Conservation (phyloP, 2,888 invertebrate genomes). For the Parnassius smintheus region DNA sequence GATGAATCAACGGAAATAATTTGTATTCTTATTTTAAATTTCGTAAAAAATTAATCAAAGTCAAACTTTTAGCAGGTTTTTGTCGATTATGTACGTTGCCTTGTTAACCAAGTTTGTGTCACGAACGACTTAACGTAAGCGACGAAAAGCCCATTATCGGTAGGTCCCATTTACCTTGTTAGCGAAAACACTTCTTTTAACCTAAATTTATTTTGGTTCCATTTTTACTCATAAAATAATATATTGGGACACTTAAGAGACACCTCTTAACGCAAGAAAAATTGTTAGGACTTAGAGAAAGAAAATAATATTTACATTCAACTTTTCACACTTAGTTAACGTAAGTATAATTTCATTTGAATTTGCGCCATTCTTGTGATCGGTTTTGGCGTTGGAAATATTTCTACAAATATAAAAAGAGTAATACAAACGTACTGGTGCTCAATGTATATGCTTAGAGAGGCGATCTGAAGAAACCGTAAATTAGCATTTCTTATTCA, state of each 20-base stretch:
- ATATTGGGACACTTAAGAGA: background rate
- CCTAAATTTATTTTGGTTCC: slow-evolving; percentile 41
- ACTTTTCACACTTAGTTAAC: too few species aligned
- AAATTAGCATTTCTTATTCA: too few species aligned
- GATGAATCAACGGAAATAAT: background rate
- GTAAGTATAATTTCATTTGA: too few species aligned
- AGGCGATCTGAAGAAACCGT: too few species aligned
- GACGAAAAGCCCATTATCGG: slow-evolving; percentile 68
- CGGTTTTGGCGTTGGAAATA: too few species aligned
- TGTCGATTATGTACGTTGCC: slow-evolving; percentile 4
- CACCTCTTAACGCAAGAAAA: too few species aligned
- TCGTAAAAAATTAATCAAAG: background rate
- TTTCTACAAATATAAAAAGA: too few species aligned
- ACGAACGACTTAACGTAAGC: slow-evolving; percentile 55
- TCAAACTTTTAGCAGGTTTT: background rate
- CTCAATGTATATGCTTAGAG: too few species aligned
- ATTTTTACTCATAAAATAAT: slow-evolving; percentile 5
- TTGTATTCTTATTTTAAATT: background rate
- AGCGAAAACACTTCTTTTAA: slow-evolving; percentile 60
- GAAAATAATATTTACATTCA: too few species aligned
- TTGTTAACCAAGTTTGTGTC: slow-evolving; percentile 52
- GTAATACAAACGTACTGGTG: too few species aligned
- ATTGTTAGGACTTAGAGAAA: too few species aligned
- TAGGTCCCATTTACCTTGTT: slow-evolving; percentile 64
- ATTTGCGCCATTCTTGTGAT: too few species aligned